phyloP scores from a whole-genome alignment of 64 coral and sea anemone genomes.

The Trachythela sp. region DNA sequence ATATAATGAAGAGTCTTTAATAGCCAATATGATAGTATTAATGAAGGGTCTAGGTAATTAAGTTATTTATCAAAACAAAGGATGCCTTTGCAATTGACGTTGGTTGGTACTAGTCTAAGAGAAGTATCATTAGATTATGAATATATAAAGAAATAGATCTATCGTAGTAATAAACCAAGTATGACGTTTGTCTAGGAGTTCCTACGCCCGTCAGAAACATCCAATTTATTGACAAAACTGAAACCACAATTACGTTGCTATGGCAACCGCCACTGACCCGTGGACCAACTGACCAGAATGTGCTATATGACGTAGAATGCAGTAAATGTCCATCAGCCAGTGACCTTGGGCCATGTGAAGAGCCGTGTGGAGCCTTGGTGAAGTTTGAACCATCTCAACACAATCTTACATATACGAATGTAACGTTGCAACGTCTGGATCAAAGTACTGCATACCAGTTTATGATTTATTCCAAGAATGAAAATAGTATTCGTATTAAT shows the following conservation, averaged over 20 bases:
- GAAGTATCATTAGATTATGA: no score
- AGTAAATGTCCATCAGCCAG: not conserved
- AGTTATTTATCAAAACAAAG: no score
- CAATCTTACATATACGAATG: not conserved
- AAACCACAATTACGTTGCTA: not conserved
- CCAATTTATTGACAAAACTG: not conserved
- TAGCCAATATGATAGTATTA: no score
- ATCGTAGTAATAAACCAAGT: not conserved
- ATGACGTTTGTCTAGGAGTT: not conserved
- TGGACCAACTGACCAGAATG: not conserved
- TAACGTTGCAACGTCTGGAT: not conserved
- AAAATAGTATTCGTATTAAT: not conserved
- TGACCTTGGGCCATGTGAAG: not conserved
- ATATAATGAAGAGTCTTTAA: no score
- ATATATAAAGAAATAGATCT: no score
- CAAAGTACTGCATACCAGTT: not conserved
- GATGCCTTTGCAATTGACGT: no score
- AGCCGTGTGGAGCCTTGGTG: not conserved
- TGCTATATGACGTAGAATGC: not conserved
- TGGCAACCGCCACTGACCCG: not conserved
- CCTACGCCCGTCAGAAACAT: not conserved
- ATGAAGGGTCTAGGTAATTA: no score
- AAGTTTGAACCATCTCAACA: not conserved
- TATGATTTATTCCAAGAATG: not conserved
- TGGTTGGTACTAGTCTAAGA: no score